phyloP scores from a whole-genome alignment of 2,113 vertebrate species.

The Microcebus murinus region DNA sequence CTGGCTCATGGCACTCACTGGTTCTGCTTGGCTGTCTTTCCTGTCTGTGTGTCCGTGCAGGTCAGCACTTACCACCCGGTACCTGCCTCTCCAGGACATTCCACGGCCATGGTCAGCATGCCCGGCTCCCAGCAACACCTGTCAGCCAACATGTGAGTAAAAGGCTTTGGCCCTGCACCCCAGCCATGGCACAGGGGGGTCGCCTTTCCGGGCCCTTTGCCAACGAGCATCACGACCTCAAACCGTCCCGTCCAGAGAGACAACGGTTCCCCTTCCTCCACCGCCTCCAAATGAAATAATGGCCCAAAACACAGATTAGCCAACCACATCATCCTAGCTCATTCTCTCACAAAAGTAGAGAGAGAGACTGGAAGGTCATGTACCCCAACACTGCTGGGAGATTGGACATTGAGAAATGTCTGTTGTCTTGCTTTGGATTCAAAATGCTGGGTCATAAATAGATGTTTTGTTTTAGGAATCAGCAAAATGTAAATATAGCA shows the following conservation, averaged over 20 bases:
- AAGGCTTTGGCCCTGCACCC: neutral
- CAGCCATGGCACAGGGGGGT: neutral
- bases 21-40: conserved; percentile 46
- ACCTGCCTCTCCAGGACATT: conserved; percentile 76
- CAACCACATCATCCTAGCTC: neutral
- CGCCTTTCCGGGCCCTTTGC: neutral
- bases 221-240: neutral
- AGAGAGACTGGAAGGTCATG: neutral
- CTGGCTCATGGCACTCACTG: neutral
- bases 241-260: neutral
- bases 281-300: neutral
- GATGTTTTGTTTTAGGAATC: conserved; percentile 4
- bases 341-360: neutral
- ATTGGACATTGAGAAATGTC: neutral
- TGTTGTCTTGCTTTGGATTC: conserved; percentile 36
- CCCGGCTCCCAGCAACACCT: conserved; percentile 85
- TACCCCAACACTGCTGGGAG: neutral
- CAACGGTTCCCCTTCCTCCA: neutral
- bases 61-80: conserved; percentile 78
- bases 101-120: conserved; percentile 81
- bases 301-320: neutral
- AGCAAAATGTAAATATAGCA: neutral
- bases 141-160: conserved; percentile 86
- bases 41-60: conserved; percentile 65
- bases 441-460: conserved; percentile 8